phyloP scores from a whole-genome alignment of 2,113 vertebrate species.

The Leptobrachium ailaonicum region DNA sequence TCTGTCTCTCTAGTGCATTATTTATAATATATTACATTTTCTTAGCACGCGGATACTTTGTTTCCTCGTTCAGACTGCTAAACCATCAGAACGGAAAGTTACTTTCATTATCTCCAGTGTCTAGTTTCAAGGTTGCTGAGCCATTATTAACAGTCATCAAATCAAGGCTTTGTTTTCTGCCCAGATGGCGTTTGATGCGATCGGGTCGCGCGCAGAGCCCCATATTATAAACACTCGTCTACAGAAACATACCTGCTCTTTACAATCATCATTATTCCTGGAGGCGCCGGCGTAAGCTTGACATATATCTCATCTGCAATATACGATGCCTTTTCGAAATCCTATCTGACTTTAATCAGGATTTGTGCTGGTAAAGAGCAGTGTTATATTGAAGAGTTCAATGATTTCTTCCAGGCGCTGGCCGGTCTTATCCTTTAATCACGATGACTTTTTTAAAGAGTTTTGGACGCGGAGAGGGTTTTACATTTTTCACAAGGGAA shows the following conservation, averaged over 20 bases:
- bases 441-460: slow-evolving; percentile 21
- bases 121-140: no score
- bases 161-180: background rate
- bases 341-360: slow-evolving; percentile 12
- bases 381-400: slow-evolving; percentile 16
- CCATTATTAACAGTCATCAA: background rate
- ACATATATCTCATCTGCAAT: background rate
- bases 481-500: background rate
- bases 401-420: slow-evolving; percentile 19
- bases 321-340: slow-evolving; percentile 23
- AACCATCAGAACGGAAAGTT: no score
- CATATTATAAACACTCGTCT: background rate
- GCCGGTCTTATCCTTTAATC: slow-evolving; percentile 46
- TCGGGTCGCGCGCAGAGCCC: background rate
- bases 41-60: no score
- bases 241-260: slow-evolving; percentile 9
- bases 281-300: background rate
- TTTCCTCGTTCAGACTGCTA: no score
- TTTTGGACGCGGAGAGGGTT: background rate
- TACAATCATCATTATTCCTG: slow-evolving; percentile 18
- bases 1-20: no score
- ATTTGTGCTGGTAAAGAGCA: background rate
- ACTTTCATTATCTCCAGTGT: no score
- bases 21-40: no score
- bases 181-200: no score